These are phyloP conservation scores for Coelinius sp. DNA, from an alignment of 2,888 invertebrate genomes.

Conservation along the genomic window DNA sequence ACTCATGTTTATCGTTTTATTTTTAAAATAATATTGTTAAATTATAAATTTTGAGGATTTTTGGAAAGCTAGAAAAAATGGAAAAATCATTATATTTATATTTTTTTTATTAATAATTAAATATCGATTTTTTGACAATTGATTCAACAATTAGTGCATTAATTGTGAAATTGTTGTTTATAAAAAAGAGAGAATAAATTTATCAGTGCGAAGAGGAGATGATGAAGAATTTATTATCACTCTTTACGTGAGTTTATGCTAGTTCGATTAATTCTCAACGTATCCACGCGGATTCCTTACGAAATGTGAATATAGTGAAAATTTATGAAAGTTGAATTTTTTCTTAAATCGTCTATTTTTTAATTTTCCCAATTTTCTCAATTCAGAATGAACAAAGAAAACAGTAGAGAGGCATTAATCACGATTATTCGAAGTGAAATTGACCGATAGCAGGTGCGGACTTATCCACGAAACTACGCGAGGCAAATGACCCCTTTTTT, in stretches of 20 bases:
- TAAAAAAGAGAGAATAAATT: neutral
- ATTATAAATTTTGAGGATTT: neutral
- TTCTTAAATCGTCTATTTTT: neutral
- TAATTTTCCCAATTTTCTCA: conserved; percentile 19
- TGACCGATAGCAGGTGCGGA: conserved; percentile 55
- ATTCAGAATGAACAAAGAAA: conserved; percentile 25
- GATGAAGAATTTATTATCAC: conserved; percentile 14
- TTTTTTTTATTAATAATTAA: no score
- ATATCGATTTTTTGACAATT: no score
- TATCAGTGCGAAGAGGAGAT: neutral
- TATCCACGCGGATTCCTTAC: conserved; percentile 35
- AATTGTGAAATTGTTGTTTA: no score
- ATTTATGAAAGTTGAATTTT: neutral
- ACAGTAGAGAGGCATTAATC: neutral
- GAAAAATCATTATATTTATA: no score
- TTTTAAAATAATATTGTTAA: neutral
- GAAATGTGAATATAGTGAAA: neutral
- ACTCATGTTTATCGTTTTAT: conserved; percentile 25
- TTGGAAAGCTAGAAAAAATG: neutral
- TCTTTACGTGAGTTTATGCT: conserved; percentile 25
- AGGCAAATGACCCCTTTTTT: conserved; percentile 55
- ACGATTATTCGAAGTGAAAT: conserved; percentile 48
- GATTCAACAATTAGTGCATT: no score
- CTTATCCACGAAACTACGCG: conserved; percentile 37
- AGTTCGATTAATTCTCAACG: conserved; percentile 39